Evolutionary conservation across 2,888 invertebrate genomes (phyloP), one percentile per base, ranked within the genome.

Genomic region (Drosophila infuscata): DNA sequence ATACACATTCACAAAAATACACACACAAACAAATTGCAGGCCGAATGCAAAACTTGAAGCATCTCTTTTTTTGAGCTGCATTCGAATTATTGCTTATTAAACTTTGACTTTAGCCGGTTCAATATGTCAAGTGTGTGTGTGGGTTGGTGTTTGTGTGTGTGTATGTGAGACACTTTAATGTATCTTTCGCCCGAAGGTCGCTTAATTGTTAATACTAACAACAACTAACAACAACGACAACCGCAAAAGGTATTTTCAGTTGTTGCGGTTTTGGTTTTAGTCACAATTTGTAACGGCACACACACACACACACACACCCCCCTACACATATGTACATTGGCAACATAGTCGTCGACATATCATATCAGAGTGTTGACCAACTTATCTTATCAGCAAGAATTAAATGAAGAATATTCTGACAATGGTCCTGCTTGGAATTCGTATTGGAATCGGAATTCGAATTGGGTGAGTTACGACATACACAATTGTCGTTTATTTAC

Each of bases 81-180:
- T 35, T 68, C 57, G 72, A 81, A 88, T 88, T 83, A 88, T 88
- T 83, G 77, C 74, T 88, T 81, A 86, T 84, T 84, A 84, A 84
- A 80, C 87, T 78, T 66, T 51, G 70, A 36, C 70, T 33, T 33
- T 51, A 41, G 71, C 38, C 30, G 70, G 80, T 69, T 73, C 66
- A 68, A 62, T 49, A 43, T 53, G 57, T 58, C 63, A 70, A 60
- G 49, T 67, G 59, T 33, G 35, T 12, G 11, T 15, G 30, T n/a
- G 30, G n/a, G 51, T 29, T 15, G 1, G 15, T 32, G 30, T 3
- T 9, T n/a, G 6, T 35, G 15, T 30, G 48, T 48, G 11, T 29
- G 8, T 33, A 3, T 35, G 29, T n/a, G 20, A 15, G 20, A 56
- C 12, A 35, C 51, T 51, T 51, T 17, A 11, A 51, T 51, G 46